phyloP scores from a whole-genome alignment of 2,113 vertebrate species.

The Nycticorax nycticorax region DNA sequence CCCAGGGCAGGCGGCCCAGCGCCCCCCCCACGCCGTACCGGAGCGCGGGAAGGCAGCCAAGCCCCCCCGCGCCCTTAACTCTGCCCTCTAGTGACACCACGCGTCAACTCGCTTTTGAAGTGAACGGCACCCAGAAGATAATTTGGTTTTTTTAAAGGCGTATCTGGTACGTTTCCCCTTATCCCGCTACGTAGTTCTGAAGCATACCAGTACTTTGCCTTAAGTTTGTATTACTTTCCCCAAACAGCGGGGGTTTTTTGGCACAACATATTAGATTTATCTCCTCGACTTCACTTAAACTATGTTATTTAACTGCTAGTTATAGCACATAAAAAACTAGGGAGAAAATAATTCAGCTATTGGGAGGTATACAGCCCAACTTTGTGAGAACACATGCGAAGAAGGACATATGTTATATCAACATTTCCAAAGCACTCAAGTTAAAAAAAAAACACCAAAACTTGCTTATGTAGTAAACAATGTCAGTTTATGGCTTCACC shows the following conservation, averaged over 20 bases:
- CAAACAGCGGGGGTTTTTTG: neutral
- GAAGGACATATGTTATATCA: neutral
- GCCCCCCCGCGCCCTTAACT: neutral
- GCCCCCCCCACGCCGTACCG: no score
- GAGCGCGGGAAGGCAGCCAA: no score
- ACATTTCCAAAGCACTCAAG: neutral
- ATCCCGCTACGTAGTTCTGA: rapidly evolving
- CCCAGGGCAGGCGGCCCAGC: no score
- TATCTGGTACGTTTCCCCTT: no score
- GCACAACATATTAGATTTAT: neutral
- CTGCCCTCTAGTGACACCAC: neutral
- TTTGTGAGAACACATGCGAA: rapidly evolving
- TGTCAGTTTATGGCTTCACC: neutral
- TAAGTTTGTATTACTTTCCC: neutral
- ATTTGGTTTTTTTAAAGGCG: rapidly evolving
- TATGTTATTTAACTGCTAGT: neutral
- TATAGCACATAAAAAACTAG: neutral
- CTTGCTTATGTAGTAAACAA: neutral
- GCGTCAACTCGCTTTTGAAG: rapidly evolving
- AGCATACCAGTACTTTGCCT: rapidly evolving
- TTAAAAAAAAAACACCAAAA: neutral
- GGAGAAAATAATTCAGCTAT: neutral
- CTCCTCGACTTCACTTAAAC: neutral
- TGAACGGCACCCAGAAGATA: rapidly evolving
- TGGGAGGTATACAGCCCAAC: neutral